Percentiles rank a stretch among this genome's conserved stretches.
These are phyloP conservation scores for Martes martes DNA, from an alignment of 2,113 vertebrate genomes.

Conservation along the genomic window DNA sequence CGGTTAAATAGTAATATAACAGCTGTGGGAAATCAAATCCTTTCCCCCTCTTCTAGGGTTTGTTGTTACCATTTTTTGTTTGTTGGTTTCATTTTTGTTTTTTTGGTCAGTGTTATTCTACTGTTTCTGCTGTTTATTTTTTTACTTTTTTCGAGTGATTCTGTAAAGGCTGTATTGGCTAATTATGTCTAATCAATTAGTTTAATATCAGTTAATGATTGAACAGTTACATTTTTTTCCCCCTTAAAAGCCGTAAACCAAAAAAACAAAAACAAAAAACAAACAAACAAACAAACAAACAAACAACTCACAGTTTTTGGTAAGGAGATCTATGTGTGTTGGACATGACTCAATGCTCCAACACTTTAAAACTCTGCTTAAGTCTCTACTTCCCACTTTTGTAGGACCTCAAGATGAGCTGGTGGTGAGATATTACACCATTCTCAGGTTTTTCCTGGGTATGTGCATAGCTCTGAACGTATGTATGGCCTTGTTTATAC, in stretches of 20 bases:
- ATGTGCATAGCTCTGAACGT: fast-evolving
- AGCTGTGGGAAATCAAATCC: background rate
- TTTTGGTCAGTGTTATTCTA: background rate
- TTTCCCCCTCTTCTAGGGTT: background rate
- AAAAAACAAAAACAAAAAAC: background rate
- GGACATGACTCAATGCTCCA: background rate
- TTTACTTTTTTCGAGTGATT: background rate
- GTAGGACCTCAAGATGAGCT: too few species aligned
- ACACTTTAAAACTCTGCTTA: background rate
- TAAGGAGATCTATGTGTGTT: background rate
- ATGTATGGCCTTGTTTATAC: background rate
- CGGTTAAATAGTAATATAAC: background rate
- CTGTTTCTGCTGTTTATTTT: background rate
- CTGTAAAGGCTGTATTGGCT: background rate
- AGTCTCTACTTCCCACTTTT: background rate
- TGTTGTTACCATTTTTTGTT: background rate
- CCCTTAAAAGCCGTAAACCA: background rate
- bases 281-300: background rate
- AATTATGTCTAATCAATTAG: background rate
- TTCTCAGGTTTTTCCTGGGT: background rate
- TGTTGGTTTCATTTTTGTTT: background rate
- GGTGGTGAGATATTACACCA: background rate
- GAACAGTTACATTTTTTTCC: background rate
- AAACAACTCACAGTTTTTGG: background rate
- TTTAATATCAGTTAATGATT: background rate